Evolutionary conservation across 1,140 invertebrate genomes (phyloP).

Genomic region (Pogonomyrmex californicus): DNA sequence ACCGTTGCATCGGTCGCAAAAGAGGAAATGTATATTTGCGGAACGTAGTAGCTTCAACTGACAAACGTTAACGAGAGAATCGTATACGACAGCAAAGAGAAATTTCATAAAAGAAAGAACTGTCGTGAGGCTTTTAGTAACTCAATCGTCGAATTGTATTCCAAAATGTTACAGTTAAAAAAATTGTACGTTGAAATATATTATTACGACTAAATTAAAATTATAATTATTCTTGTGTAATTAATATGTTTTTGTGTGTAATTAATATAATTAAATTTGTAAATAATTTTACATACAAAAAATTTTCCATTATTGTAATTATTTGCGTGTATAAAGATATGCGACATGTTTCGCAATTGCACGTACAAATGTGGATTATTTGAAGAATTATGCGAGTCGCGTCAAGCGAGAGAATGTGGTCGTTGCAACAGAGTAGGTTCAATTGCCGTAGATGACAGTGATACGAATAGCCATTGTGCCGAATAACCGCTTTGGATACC

Average conservation of each 20-base stretch:
- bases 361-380: constrained; percentile 23
- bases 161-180: background rate
- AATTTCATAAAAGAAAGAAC: background rate
- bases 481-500: background rate
- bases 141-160: background rate
- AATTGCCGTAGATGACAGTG: constrained; percentile 46
- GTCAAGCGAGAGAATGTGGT: background rate
- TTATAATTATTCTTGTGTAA: no score
- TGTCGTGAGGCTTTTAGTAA: background rate
- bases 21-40: constrained; percentile 45
- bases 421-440: constrained; percentile 39
- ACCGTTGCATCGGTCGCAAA: constrained; percentile 23
- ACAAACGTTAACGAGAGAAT: background rate
- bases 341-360: constrained; percentile 29
- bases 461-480: constrained; percentile 52
- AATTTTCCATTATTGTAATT: background rate
- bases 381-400: background rate
- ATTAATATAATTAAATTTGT: background rate
- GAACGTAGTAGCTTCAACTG: constrained; percentile 27
- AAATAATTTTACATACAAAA: background rate
- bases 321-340: background rate
- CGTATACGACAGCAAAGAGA: background rate
- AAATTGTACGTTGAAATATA: background rate
- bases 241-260: no score
- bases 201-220: no score